Evolutionary conservation across 2,888 invertebrate genomes (phyloP).

Genomic region (Allophyes oxyacanthae): DNA sequence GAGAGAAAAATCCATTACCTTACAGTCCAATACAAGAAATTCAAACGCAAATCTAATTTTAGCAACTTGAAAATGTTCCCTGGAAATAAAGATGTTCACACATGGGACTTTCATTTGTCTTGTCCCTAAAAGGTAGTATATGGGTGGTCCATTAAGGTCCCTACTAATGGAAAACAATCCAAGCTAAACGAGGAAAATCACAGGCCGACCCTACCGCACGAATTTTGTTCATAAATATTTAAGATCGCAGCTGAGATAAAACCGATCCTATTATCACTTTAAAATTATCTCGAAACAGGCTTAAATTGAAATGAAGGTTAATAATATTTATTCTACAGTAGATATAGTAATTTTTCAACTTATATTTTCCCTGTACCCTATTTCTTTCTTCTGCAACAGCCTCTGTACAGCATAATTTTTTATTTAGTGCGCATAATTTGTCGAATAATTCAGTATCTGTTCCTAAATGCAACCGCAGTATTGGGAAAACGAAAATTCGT

Average conservation of each 20-base stretch:
- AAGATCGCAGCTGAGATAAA: conserved; percentile 35
- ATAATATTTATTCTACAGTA: not conserved
- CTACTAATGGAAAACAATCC: conserved; percentile 54
- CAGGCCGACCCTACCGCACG: conserved; percentile 42
- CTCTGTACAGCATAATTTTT: no score
- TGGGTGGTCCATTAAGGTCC: conserved; percentile 24
- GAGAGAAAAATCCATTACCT: no score
- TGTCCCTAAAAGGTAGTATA: conserved; percentile 26
- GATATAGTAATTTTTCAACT: not conserved
- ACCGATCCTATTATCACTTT: conserved; percentile 22
- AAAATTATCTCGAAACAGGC: conserved; percentile 16
- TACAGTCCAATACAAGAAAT: not conserved
- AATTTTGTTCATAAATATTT: conserved; percentile 50
- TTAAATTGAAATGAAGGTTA: conserved; percentile 17
- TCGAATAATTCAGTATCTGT: no score
- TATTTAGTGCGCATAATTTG: no score
- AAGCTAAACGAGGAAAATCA: conserved; percentile 63
- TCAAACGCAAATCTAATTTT: conserved; percentile 34
- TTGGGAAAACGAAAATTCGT: no score
- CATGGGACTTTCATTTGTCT: conserved; percentile 41
- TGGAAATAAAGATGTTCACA: conserved; percentile 27
- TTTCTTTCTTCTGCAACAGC: no score
- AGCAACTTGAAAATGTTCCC: conserved; percentile 9
- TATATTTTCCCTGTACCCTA: not conserved
- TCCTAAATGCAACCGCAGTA: no score